Evolutionary conservation across 2,113 vertebrate species (phyloP), one percentile per base, ranked within the genome.

Genomic region (Regulus satrapa): DNA sequence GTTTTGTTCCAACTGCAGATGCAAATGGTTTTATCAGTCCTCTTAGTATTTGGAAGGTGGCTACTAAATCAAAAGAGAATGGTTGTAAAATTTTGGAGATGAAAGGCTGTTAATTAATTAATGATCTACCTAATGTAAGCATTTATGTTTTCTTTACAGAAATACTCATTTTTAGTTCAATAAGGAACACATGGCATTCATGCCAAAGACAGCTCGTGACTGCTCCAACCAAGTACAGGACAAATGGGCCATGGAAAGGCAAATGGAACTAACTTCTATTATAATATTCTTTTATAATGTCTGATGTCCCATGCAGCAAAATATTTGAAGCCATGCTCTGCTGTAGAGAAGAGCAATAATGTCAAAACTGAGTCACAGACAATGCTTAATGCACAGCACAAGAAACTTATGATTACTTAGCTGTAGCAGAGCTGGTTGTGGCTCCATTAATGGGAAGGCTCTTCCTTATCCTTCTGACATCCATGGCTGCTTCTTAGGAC

Each of bases 191-290:
- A 59, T 34, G 24, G 36, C 45, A 19, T 71, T 96, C 58, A 54
- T 0, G 14, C 63, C 40, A 74, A 89, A 85, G 93, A 92, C 40
- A 72, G 26, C 43, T 87, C 18, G 51, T 79, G 19, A 77, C 66
- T 92, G 21, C 49, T 74, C 23, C 61, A 67, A 46, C 48, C 78
- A 86, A 91, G 68, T 88, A 89, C 68, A 66, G 78, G 75, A 92
- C 92, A 96, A 91, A 94, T 90, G 94, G 88, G 68, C 49, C 3
- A 52, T 52, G 48, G 64, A 80, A 95, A 95, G 51, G 88, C 81
- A 92, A 86, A 94, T 90, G 84, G 49, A 88, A 41, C n/a, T 76
- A 36, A 83, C 58, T 88, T 56, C 28, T 83, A 19, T 18, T 59
- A 32, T 14, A 62, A 26, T 64, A 14, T 25, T 34, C 45, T 72